A percentile compares a stretch with the other conserved stretches of the same genome.
These are phyloP conservation scores for Carassius carassius DNA, from an alignment of 2,113 vertebrate genomes.

Conservation along the genomic window DNA sequence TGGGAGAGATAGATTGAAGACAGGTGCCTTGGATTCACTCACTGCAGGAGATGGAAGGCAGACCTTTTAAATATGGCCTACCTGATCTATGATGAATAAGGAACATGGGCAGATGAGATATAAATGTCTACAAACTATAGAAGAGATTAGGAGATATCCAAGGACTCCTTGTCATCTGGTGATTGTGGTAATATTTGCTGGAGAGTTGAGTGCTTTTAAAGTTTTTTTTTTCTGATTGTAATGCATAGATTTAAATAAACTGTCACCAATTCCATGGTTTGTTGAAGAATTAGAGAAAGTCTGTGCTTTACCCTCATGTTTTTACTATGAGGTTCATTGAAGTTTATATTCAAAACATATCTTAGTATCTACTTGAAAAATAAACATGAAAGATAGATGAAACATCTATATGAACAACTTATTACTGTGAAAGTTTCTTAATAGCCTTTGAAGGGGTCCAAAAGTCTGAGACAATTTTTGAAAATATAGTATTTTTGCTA, in stretches of 20 bases:
- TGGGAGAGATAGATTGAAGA: constrained; percentile 27
- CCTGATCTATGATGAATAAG: background rate
- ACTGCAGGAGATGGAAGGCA: constrained; percentile 14
- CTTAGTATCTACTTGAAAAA: background rate
- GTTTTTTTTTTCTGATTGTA: background rate
- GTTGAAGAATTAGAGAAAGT: background rate
- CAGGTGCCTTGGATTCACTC: constrained; percentile 27
- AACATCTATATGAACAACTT: background rate
- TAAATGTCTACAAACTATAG: background rate
- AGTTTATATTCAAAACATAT: background rate
- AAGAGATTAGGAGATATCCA: background rate
- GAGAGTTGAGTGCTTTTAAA: constrained; percentile 18
- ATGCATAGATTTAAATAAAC: background rate
- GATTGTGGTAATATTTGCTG: constrained; percentile 22
- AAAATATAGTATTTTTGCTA: no score
- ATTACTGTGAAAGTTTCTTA: background rate
- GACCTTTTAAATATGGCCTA: constrained; percentile 3
- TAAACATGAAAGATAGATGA: background rate
- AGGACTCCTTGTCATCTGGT: constrained; percentile 10
- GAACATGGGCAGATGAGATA: constrained; percentile 7
- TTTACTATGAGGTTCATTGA: background rate
- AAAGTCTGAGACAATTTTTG: no score
- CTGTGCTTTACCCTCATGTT: background rate
- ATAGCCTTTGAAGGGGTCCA: background rate
- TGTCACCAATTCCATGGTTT: background rate